phyloP scores from a whole-genome alignment of 2,797 vertebrate genomes.

The Acipenser ruthenus region DNA sequence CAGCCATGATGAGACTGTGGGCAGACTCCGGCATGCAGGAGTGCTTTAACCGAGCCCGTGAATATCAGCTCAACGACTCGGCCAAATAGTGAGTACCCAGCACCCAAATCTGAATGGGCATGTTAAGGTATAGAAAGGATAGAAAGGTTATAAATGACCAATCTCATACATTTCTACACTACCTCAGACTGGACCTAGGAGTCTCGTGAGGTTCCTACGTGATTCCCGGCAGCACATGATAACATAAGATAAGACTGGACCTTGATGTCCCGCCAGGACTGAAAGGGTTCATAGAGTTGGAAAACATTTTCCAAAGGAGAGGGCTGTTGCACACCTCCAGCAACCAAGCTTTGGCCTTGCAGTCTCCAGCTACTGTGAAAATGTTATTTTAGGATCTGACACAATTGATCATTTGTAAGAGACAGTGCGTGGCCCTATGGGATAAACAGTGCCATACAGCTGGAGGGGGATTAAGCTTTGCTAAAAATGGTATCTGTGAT shows the following conservation, averaged over 20 bases:
- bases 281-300: too few relatives aligned
- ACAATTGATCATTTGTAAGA: not conserved
- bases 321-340: too few relatives aligned
- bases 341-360: not conserved
- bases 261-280: too few relatives aligned
- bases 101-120: not conserved
- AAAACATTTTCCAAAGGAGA: too few relatives aligned
- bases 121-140: too few relatives aligned
- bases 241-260: too few relatives aligned
- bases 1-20: conserved; percentile 89
- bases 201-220: not conserved
- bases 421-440: not conserved
- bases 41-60: conserved; percentile 86
- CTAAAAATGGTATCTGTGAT: not conserved
- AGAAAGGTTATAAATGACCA: too few relatives aligned
- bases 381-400: conserved; percentile 3
- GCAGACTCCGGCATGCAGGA: conserved; percentile 83
- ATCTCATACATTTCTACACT: not conserved
- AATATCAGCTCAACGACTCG: conserved; percentile 96
- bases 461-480: not conserved
- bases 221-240: not conserved
- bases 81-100: conserved; percentile 84
- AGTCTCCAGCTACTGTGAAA: not conserved
- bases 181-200: conserved; percentile 3
- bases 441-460: conserved; percentile 1